Conservation (phyloP, 2,888 invertebrate genomes). For the Steinernema carpocapsae region DNA sequence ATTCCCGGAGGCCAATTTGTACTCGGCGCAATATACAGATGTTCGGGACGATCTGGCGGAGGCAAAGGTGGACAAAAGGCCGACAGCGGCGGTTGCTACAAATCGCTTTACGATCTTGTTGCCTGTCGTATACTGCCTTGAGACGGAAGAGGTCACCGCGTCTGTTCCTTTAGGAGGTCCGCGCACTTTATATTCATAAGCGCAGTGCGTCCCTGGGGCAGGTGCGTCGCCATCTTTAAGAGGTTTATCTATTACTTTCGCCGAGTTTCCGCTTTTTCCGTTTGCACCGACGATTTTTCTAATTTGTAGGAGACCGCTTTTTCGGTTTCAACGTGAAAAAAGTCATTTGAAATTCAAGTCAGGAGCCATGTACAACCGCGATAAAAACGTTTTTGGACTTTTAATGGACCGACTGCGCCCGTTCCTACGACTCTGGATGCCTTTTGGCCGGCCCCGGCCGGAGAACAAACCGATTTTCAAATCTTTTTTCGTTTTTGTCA, state of each 20-base stretch:
- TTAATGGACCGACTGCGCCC: too few species aligned
- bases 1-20: conserved; percentile 32
- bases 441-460: too few species aligned
- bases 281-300: too few species aligned
- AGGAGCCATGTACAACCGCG: too few species aligned
- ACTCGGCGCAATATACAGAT: conserved; percentile 24
- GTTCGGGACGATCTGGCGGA: neutral
- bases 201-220: neutral
- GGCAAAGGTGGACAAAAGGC: conserved; percentile 25
- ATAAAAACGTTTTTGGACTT: too few species aligned
- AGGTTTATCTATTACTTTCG: conserved; percentile 10
- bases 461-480: too few species aligned
- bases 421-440: too few species aligned
- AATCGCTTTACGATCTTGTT: conserved; percentile 33
- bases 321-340: too few species aligned
- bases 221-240: neutral
- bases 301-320: too few species aligned
- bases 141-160: conserved; percentile 28
- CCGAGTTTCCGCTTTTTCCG: neutral
- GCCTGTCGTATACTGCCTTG: conserved; percentile 24
- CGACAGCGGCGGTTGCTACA: conserved; percentile 5
- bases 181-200: conserved; percentile 25
- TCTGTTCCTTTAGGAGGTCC: neutral
- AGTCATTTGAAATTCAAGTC: too few species aligned
- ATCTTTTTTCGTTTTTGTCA: too few species aligned